phyloP scores from a whole-genome alignment of 2,888 invertebrate genomes.

The Gonocerus acuteangulatus region DNA sequence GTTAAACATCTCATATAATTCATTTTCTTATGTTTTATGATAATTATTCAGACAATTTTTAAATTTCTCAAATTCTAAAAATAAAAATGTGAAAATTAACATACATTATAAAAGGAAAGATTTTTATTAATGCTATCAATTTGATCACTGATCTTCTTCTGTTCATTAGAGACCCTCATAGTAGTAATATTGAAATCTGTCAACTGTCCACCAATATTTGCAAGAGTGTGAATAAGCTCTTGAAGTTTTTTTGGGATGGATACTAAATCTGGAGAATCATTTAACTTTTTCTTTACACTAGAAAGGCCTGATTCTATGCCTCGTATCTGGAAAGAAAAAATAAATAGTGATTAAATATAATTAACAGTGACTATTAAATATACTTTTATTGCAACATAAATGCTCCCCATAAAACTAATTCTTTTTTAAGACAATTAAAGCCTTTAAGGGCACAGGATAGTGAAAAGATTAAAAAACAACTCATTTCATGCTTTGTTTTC shows the following conservation, averaged over 20 bases:
- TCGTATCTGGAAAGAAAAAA: not conserved
- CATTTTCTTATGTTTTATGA: no score
- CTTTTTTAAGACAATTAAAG: no score
- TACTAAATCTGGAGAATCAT: not conserved
- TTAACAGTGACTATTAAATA: no score
- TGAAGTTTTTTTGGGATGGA: not conserved
- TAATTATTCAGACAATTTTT: no score
- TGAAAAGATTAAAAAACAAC: no score
- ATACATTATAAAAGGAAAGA: not conserved
- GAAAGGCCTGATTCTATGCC: not conserved
- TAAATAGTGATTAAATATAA: no score
- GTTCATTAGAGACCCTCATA: not conserved
- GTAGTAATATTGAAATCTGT: not conserved
- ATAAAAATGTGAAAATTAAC: not conserved
- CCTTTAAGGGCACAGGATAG: no score
- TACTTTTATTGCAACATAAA: no score
- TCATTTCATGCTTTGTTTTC: no score
- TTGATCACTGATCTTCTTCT: not conserved
- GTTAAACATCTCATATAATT: no score
- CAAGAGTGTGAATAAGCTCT: not conserved
- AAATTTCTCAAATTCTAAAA: no score
- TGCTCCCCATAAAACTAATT: no score
- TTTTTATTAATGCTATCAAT: not conserved
- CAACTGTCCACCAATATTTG: not conserved
- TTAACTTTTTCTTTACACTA: not conserved